Evolutionary conservation across 2,113 vertebrate species (phyloP), one percentile per base, ranked within the genome.

Genomic region (Meriones unguiculatus): DNA sequence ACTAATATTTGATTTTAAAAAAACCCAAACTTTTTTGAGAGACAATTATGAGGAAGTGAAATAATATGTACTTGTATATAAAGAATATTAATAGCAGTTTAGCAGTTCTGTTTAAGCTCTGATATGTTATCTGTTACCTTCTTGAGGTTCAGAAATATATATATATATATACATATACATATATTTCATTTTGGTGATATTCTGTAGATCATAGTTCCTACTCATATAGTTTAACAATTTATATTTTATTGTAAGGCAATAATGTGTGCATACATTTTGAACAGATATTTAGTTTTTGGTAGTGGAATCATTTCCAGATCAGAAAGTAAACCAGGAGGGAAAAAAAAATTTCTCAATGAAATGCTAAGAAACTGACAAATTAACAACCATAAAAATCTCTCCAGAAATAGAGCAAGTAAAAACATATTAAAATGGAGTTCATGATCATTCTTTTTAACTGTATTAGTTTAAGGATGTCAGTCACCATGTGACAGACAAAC

Each of bases 181-280:
- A 46, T 46, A 46, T 46, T 46, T 46, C 46, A 46, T 46, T 46
- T 46, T 85, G 62, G 67, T 89, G 38, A 89, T 94, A 95, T 76
- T 88, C 67, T 90, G 87, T 89, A 90, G 72, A 89, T 35, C 88
- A 30, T 82, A 89, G 0, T 84, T 95, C 93, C 73, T 95, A 64
- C 65, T 95, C 82, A 82, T 73, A 86, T 77, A 92, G 65, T 77
- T 97, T 96, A 90, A 59, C 94, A 89, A 89, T 95, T 96, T 87
- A 86, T 92, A 96, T 96, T 84, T 89, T 91, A 95, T 86, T 87
- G 86, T 93, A 95, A 97, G 75, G 52, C 15, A 78, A 64, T 93
- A 59, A 46, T 65, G 24, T 94, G 84, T 84, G 78, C 10, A 89
- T 85, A 95, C 6, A 93, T 93, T 97, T 97, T 91, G 69, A 97